phyloP scores from a whole-genome alignment of 2,113 vertebrate species.

The Xyrauchen texanus region DNA sequence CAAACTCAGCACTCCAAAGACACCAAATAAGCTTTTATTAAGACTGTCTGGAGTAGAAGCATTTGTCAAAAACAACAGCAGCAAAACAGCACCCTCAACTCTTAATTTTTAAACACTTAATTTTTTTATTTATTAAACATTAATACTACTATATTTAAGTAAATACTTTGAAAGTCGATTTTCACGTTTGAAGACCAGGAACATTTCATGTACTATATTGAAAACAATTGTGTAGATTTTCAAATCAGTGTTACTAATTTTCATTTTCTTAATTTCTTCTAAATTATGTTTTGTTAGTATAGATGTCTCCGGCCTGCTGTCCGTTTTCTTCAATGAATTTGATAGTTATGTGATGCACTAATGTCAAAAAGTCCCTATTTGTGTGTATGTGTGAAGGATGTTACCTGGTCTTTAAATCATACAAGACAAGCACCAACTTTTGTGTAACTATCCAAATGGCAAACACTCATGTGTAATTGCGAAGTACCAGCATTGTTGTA shows the following conservation, averaged over 20 bases:
- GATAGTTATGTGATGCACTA: background rate
- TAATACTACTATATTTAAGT: background rate
- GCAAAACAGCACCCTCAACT: no score
- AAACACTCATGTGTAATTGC: background rate
- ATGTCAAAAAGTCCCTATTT: background rate
- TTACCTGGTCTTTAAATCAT: background rate
- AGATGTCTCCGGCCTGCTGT: background rate
- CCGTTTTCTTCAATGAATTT: background rate
- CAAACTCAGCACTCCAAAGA: no score
- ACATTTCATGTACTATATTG: background rate
- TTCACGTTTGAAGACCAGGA: background rate
- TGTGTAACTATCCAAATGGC: background rate
- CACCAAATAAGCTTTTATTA: no score
- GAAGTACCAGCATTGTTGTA: constrained; percentile 24
- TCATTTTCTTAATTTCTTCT: background rate
- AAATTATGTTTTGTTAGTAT: background rate
- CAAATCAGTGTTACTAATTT: background rate
- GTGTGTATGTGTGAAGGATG: constrained; percentile 3
- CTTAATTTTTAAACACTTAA: no score
- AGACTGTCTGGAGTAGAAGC: no score
- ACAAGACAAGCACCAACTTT: constrained; percentile 18
- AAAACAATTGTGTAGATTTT: background rate
- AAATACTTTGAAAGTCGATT: background rate
- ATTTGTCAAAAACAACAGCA: no score
- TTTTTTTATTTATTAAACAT: background rate